Base-by-base conservation (phyloP, 30 jellyfish, hydroid and myxozoan species). In the Chrysaora quinquecirrha region DNA sequence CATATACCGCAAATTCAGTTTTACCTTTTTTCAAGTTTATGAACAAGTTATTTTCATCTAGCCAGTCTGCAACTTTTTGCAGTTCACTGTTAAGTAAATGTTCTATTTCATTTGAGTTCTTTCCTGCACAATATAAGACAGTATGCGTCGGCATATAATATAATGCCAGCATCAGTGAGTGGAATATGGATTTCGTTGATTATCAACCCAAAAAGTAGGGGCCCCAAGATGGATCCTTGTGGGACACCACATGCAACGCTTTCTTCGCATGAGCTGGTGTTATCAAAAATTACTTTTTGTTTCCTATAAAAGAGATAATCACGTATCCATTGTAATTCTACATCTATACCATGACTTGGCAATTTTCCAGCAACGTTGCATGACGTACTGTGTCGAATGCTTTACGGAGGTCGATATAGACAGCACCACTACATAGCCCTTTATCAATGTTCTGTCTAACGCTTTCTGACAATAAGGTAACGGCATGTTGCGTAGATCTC, bases 51-150 rank as follows among this genome's bases (percentile, higher is more conserved):
- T 79, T 79, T 62, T 63, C 24, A 46, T 48, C 82, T 61, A 79
- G 82, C 90, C 90, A 79, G 83, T 35, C 83, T 64, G 52, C 83
- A 62, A 79, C 73, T 33, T 79, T 64, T 79, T 79, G 78, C 87
- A 75, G 77, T 25, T 75, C 87, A 49, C 34, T 48, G 54, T 28
- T 48, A 3, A 48, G 63, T 1, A 49, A 20, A 27, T 48, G 43
- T 34, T 32, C 87, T 21, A 48, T 54, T 75, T 58, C 61, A 20
- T 27, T 48, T 34, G 48, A 48, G 52, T 48, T 73, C 46, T 73
- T 50, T 73, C 76, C 76, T 9, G 47, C 47, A 73, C 79, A 73
- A 73, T 73, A 73, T 73, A 50, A 35, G 32, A 43, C 85, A 50
- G 78, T 73, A 49, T 73, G n/a, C 71, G 74, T 73, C 74, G 46